A percentile compares a stretch with the other conserved stretches of the same genome.
phyloP scores from a whole-genome alignment of 2,113 vertebrate genomes.

The Alligator mississippiensis region DNA sequence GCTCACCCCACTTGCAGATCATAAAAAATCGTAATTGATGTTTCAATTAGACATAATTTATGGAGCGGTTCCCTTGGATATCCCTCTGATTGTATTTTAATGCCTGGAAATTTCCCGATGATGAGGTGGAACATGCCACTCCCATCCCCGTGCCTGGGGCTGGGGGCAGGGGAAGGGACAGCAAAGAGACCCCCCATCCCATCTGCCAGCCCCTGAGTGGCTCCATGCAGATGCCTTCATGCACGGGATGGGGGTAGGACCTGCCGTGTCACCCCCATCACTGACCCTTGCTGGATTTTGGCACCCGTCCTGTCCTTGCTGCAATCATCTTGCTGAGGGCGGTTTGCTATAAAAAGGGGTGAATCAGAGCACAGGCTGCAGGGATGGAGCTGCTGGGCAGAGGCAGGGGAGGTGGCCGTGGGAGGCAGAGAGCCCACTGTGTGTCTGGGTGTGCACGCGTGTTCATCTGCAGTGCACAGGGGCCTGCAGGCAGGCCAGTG shows the following conservation, averaged over 20 bases:
- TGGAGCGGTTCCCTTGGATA: slow-evolving; percentile 73
- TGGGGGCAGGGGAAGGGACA: neutral
- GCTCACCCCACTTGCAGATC: slow-evolving; percentile 46
- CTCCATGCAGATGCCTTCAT: too few relatives aligned
- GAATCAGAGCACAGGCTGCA: too few relatives aligned
- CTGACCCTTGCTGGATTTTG: too few relatives aligned
- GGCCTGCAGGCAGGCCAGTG: too few relatives aligned
- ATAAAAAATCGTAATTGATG: slow-evolving; percentile 73
- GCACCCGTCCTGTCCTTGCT: too few relatives aligned
- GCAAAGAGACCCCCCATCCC: neutral
- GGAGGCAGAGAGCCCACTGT: neutral
- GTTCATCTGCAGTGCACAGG: neutral
- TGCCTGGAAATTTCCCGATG: slow-evolving; percentile 71
- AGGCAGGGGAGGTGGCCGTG: too few relatives aligned
- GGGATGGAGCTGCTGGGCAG: too few relatives aligned
- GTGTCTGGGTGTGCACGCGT: neutral
- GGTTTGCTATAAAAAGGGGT: too few relatives aligned
- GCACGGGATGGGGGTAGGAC: too few relatives aligned
- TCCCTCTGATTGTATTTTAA: slow-evolving; percentile 78
- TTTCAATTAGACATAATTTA: slow-evolving; percentile 78
- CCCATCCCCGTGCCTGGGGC: neutral
- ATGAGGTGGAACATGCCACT: slow-evolving; percentile 46
- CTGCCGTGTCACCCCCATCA: too few relatives aligned
- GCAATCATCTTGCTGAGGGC: neutral
- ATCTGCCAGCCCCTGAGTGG: neutral